Conservation (phyloP, 2,888 invertebrate genomes). For the Actias luna region DNA sequence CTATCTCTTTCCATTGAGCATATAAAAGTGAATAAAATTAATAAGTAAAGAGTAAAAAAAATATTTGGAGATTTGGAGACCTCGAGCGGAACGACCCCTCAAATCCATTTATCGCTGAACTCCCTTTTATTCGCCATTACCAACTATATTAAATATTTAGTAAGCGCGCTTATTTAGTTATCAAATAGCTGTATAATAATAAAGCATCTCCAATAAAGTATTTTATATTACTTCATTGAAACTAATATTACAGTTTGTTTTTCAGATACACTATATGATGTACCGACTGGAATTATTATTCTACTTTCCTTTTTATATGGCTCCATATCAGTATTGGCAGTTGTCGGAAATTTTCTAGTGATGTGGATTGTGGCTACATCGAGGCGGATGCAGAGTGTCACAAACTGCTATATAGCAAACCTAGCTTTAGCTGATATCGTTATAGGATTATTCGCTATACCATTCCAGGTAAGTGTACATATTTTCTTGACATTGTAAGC, state of each 20-base stretch:
- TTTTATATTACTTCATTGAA: background rate
- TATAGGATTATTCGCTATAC: slow-evolving; percentile 92
- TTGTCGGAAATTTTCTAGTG: slow-evolving; percentile 92
- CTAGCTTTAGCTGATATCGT: slow-evolving; percentile 93
- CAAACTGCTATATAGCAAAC: slow-evolving; percentile 93
- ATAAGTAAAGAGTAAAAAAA: no score
- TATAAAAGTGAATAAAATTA: no score
- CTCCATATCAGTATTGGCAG: slow-evolving; percentile 89
- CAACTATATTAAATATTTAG: no score
- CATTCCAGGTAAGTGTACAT: slow-evolving; percentile 82
- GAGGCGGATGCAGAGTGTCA: slow-evolving; percentile 89
- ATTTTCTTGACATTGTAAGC: background rate
- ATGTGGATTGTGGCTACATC: slow-evolving; percentile 92
- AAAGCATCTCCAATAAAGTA: background rate
- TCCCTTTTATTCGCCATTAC: no score
- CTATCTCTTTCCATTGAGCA: no score
- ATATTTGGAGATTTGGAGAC: no score
- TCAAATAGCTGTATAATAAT: no score
- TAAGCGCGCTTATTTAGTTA: no score
- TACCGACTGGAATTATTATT: slow-evolving; percentile 87
- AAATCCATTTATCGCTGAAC: no score
- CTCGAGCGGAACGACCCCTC: no score
- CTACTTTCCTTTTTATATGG: slow-evolving; percentile 90
- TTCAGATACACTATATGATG: slow-evolving; percentile 86
- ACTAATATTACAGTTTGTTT: slow-evolving; percentile 38